These are phyloP conservation scores for Boulengeromyrus knoepffleri DNA, from an alignment of 2,113 vertebrate species.

Conservation along the genomic window DNA sequence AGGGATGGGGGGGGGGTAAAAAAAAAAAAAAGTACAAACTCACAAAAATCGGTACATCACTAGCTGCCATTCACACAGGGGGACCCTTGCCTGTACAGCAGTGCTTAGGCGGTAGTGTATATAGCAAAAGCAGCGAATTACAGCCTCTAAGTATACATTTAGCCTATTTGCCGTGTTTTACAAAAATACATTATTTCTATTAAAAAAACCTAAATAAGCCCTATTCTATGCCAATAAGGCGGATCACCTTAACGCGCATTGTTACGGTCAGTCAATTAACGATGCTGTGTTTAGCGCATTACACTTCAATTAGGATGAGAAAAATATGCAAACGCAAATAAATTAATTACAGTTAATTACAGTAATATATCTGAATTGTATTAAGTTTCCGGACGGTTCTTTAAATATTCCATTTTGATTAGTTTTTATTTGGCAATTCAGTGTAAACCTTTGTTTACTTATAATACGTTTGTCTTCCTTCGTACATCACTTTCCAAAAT, in stretches of 20 bases:
- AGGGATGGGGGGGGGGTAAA: too few species aligned
- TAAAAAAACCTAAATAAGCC: background rate
- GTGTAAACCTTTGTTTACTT: background rate
- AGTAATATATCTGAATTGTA: background rate
- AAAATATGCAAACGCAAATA: background rate
- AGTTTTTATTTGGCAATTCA: background rate
- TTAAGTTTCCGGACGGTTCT: background rate
- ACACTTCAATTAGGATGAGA: background rate
- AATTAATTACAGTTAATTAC: background rate
- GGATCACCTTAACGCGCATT: background rate
- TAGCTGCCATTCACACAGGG: background rate
- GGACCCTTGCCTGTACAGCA: background rate
- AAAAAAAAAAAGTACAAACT: background rate
- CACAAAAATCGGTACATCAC: background rate
- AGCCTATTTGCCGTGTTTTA: background rate
- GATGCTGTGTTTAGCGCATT: background rate
- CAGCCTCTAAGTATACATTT: background rate
- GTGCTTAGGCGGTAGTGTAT: background rate
- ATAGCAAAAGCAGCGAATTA: background rate
- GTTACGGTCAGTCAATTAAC: background rate
- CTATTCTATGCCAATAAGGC: background rate
- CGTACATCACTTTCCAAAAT: background rate
- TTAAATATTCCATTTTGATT: background rate
- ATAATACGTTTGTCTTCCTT: background rate
- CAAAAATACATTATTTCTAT: background rate